Evolutionary conservation across 2,113 vertebrate species (phyloP), one percentile per base, ranked within the genome.

Genomic region (Carassius auratus): DNA sequence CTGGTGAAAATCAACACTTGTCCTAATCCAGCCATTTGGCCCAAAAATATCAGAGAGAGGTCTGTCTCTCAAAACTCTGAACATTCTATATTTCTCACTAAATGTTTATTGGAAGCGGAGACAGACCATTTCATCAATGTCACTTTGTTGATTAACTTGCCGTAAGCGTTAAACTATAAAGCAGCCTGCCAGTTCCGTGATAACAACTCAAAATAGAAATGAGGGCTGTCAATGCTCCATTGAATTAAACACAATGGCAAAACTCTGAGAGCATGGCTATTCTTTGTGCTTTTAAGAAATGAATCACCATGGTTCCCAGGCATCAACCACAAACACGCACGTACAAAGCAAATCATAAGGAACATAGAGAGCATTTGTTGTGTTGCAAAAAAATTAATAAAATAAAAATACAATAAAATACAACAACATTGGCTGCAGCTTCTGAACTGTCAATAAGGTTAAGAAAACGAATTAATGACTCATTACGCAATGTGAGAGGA

Each of bases 161-260:
- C 68, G 4, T 73, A 62, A 81, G 52, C 26, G 8, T 19, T 75
- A 19, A 81, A 74, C 66, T 48, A 75, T 55, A 79, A 48, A 79
- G 52, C 62, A 64, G 66, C 83, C 9, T 19, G 50, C 52, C 30
- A 50, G 15, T 42, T 38, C 61, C 10, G 21, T 14, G 17, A 55
- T 23, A 78, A 74, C 71, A 73, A 42, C 52, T 77, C 26, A 69
- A 88, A 89, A 89, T 88, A 88, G 86, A 88, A 86, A 84, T 74
- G 26, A 21, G 76, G 84, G 36, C 52, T 21, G 74, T 86, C 76
- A 86, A 84, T 74, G 76, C 69, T 81, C 86, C 59, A 86, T 88
- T 89, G 81, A 89, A 88, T 86, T 81, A 68, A 77, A 84, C 82
- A 89, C 88, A 89, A 89, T 89, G 57, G 88, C 50, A 59, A 87